phyloP scores from a whole-genome alignment of 2,888 invertebrate genomes.

The Autographa pulchrina region DNA sequence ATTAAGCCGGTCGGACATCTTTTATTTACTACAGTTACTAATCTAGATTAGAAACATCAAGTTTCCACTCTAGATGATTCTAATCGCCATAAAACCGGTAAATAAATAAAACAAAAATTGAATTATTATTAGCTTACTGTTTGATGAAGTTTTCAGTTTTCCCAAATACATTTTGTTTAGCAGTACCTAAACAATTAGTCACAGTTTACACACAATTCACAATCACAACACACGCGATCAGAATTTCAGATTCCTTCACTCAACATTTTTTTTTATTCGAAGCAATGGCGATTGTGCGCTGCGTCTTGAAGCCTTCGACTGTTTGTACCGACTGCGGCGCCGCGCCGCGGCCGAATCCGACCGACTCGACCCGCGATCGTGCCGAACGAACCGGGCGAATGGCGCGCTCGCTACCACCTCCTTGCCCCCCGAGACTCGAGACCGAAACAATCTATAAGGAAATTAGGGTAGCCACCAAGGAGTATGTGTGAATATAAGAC shows the following conservation, averaged over 20 bases:
- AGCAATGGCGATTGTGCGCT: neutral
- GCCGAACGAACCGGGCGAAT: neutral
- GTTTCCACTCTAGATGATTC: neutral
- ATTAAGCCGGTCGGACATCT: neutral
- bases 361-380: neutral
- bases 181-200: conserved; percentile 21
- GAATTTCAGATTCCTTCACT: conserved; percentile 28
- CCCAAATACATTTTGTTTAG: conserved; percentile 73
- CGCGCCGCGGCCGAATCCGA: neutral
- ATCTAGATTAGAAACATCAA: neutral
- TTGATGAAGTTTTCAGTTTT: conserved; percentile 75
- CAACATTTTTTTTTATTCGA: conserved; percentile 25
- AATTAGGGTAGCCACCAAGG: conserved; percentile 3
- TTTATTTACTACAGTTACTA: neutral
- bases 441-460: neutral
- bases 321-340: conserved; percentile 38
- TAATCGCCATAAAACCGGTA: neutral
- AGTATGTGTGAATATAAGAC: neutral
- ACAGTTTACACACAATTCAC: conserved; percentile 20
- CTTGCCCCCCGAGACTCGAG: neutral
- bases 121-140: conserved; percentile 76
- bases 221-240: conserved; percentile 26
- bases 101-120: neutral
- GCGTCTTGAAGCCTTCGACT: conserved; percentile 50
- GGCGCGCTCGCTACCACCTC: neutral